Evolutionary conservation across 1,140 invertebrate species (phyloP).

Genomic region (Procambarus clarkii): DNA sequence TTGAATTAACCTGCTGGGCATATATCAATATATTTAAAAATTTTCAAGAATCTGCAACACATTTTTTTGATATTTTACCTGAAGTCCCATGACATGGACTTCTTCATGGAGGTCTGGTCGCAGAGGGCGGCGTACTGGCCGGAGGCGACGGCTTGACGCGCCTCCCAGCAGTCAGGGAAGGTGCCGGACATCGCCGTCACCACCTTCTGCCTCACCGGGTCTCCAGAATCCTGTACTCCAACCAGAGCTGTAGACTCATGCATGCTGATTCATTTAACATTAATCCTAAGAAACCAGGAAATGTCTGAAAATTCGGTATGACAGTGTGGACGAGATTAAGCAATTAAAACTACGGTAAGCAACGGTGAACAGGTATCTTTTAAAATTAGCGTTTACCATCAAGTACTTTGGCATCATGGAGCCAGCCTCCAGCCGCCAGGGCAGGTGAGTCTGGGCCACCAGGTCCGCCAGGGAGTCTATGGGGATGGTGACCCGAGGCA

Average conservation of each 20-base stretch:
- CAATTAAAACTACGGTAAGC: not conserved
- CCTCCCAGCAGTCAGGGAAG: conserved; percentile 30
- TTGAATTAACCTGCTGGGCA: no score
- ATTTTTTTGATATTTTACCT: not conserved
- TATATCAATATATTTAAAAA: no score
- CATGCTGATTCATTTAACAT: no score
- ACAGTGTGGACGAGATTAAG: not conserved
- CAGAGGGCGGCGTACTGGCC: conserved; percentile 28
- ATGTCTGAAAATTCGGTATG: not conserved
- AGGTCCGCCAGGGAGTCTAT: conserved; percentile 53
- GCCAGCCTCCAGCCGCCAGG: conserved; percentile 40
- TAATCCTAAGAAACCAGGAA: no score
- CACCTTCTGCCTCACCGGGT: conserved; percentile 1
- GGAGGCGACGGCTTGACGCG: conserved; percentile 11
- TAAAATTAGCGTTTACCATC: not conserved
- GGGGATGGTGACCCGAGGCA: conserved; percentile 45
- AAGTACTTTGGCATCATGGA: conserved; percentile 4
- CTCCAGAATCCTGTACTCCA: conserved; percentile 2
- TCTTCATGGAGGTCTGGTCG: conserved; percentile 32
- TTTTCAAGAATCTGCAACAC: not conserved
- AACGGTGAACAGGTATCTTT: no score
- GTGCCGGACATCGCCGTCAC: conserved; percentile 13
- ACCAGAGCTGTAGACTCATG: no score
- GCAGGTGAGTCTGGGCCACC: conserved; percentile 19
- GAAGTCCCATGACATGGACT: conserved; percentile 35